A percentile compares a stretch with the other conserved stretches of the same genome.
Evolutionary conservation across 2,888 invertebrate species (phyloP).

Genomic region (Pseudoips prasinana): DNA sequence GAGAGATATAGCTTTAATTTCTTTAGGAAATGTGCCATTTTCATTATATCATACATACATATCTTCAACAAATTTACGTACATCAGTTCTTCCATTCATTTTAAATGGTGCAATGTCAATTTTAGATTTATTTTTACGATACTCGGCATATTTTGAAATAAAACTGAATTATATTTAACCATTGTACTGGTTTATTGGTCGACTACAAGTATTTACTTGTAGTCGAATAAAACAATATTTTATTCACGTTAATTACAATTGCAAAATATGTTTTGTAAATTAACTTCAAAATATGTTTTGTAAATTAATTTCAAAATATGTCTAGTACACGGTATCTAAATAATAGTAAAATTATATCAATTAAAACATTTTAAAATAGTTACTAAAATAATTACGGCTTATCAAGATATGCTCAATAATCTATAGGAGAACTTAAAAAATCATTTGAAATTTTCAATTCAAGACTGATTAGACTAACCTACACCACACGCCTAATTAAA

Average conservation of each 20-base stretch:
- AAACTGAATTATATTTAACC: background rate
- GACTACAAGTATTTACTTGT: no score
- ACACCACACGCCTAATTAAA: slow-evolving; percentile 33
- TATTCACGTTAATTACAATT: no score
- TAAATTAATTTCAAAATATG: slow-evolving; percentile 1
- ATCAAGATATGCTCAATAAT: slow-evolving; percentile 56
- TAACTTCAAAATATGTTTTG: no score
- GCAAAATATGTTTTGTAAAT: no score
- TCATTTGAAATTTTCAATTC: slow-evolving; percentile 61
- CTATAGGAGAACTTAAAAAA: slow-evolving; percentile 29
- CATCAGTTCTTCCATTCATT: slow-evolving; percentile 41
- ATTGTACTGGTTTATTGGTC: no score
- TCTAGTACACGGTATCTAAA: slow-evolving; percentile 5
- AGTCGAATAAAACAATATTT: no score
- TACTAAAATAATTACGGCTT: slow-evolving; percentile 36
- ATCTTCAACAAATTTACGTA: slow-evolving; percentile 33
- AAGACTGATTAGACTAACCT: slow-evolving; percentile 77
- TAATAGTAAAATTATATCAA: slow-evolving; percentile 13
- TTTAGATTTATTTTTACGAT: slow-evolving; percentile 12
- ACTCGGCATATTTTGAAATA: slow-evolving; percentile 8
- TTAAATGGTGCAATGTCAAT: slow-evolving; percentile 29
- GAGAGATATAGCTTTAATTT: slow-evolving; percentile 45
- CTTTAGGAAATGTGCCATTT: slow-evolving; percentile 49
- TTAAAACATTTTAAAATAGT: slow-evolving; percentile 12
- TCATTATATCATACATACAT: slow-evolving; percentile 49